A percentile compares a stretch with the other conserved stretches of the same genome.
Conservation (phyloP, 2,888 invertebrate genomes). For the Ormyrus thymus region DNA sequence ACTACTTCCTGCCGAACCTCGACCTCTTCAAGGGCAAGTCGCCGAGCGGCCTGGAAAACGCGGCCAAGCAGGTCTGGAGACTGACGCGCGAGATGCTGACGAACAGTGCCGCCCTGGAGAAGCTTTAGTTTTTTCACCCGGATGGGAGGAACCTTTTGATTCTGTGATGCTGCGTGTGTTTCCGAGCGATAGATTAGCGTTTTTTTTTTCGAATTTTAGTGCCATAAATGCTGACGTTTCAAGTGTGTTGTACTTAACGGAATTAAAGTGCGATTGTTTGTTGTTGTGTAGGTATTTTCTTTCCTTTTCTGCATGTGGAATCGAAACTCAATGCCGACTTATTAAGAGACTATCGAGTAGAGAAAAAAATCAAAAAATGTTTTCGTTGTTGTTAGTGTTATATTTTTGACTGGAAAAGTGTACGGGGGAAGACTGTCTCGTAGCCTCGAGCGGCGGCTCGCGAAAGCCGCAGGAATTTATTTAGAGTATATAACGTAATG, state of each 20-base stretch:
- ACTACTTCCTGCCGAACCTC: constrained; percentile 94
- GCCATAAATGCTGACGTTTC: constrained; percentile 52
- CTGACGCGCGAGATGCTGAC: constrained; percentile 93
- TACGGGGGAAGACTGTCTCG: neutral
- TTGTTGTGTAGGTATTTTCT: constrained; percentile 48
- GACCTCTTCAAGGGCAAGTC: constrained; percentile 96
- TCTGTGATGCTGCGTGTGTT: constrained; percentile 54
- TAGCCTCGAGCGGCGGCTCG: constrained; percentile 8
- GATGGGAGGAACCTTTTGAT: constrained; percentile 21
- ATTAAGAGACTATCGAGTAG: constrained; percentile 4
- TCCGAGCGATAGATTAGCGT: constrained; percentile 20
- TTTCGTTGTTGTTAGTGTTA: constrained; percentile 54
- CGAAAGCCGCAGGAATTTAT: constrained; percentile 19
- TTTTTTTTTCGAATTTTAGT: constrained; percentile 50
- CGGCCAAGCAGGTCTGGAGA: constrained; percentile 95
- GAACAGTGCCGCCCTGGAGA: constrained; percentile 92
- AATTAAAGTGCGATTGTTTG: constrained; percentile 47
- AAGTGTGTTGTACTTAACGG: constrained; percentile 44
- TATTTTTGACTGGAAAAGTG: constrained; percentile 27
- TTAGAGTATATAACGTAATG: neutral
- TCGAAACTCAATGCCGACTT: neutral
- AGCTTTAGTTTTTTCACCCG: constrained; percentile 80
- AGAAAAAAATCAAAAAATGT: constrained; percentile 19
- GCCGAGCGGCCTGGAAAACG: constrained; percentile 91
- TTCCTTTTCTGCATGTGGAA: constrained; percentile 20